phyloP scores from a whole-genome alignment of 2,888 invertebrate genomes.

The Agrochola macilenta region DNA sequence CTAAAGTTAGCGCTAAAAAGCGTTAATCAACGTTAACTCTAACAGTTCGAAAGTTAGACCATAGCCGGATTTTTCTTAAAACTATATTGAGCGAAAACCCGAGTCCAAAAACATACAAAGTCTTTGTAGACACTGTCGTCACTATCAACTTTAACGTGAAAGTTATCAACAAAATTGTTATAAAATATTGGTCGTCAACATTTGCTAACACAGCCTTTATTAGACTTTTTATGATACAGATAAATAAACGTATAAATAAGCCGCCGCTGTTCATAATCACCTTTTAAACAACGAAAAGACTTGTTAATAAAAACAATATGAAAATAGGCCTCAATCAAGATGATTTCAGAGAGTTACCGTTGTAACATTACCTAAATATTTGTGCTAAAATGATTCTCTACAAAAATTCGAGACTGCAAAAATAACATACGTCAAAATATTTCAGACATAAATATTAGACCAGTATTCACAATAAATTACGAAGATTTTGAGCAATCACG shows the following conservation, averaged over 20 bases:
- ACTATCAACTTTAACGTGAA: conserved; percentile 58
- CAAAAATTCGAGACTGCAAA: conserved; percentile 59
- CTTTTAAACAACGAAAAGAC: conserved; percentile 17
- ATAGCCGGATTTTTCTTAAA: conserved; percentile 68
- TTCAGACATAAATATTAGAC: conserved; percentile 72
- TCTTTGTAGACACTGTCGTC: conserved; percentile 65
- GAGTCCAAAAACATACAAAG: conserved; percentile 72
- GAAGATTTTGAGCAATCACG: conserved; percentile 80
- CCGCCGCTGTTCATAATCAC: conserved; percentile 18
- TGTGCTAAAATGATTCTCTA: conserved; percentile 66
- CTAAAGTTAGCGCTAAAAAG: conserved; percentile 68
- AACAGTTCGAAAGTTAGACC: conserved; percentile 61
- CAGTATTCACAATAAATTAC: conserved; percentile 77
- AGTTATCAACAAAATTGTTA: conserved; percentile 66
- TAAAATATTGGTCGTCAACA: conserved; percentile 69
- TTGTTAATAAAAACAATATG: conserved; percentile 36
- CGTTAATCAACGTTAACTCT: conserved; percentile 42
- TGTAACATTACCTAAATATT: conserved; percentile 65
- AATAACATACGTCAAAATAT: conserved; percentile 55
- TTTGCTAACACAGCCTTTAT: conserved; percentile 65
- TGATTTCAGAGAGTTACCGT: conserved; percentile 48
- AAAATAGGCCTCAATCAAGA: conserved; percentile 67
- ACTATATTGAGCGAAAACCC: conserved; percentile 82
- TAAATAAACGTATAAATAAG: conserved; percentile 50
- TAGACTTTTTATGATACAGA: conserved; percentile 60